These are phyloP conservation scores for Timema cristinae DNA, from an alignment of 2,888 invertebrate genomes.

Conservation along the genomic window DNA sequence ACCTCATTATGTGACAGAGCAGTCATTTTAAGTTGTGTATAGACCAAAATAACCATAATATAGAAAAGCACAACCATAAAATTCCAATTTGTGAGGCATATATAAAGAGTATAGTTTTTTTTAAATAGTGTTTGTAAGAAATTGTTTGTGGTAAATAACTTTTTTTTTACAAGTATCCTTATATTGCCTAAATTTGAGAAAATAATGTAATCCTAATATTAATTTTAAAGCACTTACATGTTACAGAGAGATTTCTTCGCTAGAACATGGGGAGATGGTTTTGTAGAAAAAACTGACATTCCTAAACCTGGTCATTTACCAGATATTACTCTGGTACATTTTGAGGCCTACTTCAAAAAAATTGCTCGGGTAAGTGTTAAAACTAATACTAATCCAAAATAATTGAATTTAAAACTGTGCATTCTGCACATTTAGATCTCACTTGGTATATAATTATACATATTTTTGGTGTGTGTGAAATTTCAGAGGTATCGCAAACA, in stretches of 20 bases:
- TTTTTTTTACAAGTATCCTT: too few relatives aligned
- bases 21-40: too few relatives aligned
- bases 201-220: too few relatives aligned
- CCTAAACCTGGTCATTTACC: slow-evolving; percentile 76
- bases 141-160: too few relatives aligned
- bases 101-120: too few relatives aligned
- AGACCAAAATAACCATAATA: too few relatives aligned
- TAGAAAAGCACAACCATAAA: too few relatives aligned
- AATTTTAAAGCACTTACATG: too few relatives aligned
- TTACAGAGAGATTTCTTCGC: slow-evolving; percentile 78
- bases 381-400: not conserved
- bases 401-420: not conserved
- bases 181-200: too few relatives aligned
- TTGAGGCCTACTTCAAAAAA: slow-evolving; percentile 81
- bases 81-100: too few relatives aligned
- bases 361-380: slow-evolving; percentile 50
- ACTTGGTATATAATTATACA: not conserved
- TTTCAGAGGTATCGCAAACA: slow-evolving; percentile 50
- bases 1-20: too few relatives aligned
- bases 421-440: not conserved
- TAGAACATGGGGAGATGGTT: slow-evolving; percentile 95
- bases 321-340: slow-evolving; percentile 76
- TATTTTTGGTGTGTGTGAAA: not conserved
- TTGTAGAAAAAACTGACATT: slow-evolving; percentile 75
- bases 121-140: too few relatives aligned